Conservation (phyloP, 2,113 vertebrate species). For the Labeo catla region DNA sequence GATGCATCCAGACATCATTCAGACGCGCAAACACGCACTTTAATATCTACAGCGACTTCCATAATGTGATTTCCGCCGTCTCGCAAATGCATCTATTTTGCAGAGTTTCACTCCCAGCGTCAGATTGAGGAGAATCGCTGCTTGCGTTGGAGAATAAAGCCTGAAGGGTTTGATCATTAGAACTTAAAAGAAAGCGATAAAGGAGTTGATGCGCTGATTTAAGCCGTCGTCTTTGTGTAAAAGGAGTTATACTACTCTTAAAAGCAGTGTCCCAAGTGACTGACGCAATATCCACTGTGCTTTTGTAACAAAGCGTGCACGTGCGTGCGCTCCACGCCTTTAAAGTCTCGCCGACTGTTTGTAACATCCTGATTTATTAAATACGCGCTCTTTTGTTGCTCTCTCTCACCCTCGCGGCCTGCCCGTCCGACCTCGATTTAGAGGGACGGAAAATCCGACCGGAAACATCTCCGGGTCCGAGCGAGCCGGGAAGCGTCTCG, state of each 20-base stretch:
- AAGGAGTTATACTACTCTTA: constrained; percentile 74
- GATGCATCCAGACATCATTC: constrained; percentile 30
- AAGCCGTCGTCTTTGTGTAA: constrained; percentile 79
- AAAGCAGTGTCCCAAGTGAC: constrained; percentile 77
- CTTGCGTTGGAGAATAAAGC: constrained; percentile 69
- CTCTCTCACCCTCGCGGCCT: not conserved
- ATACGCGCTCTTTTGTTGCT: no score
- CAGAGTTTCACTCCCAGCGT: constrained; percentile 22
- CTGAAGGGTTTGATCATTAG: constrained; percentile 77
- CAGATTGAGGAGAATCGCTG: constrained; percentile 75
- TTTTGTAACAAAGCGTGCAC: constrained; percentile 68
- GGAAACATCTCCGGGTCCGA: not conserved
- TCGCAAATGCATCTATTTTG: constrained; percentile 6
- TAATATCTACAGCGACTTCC: constrained; percentile 32
- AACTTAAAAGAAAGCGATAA: constrained; percentile 76
- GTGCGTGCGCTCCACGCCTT: not conserved
- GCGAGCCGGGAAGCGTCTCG: not conserved
- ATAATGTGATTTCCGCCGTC: constrained; percentile 30
- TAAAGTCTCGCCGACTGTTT: constrained; percentile 18
- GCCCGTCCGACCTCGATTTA: not conserved
- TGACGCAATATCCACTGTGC: constrained; percentile 77
- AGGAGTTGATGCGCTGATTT: constrained; percentile 69
- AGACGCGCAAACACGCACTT: constrained; percentile 33
- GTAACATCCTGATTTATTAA: constrained; percentile 28
- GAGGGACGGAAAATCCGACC: not conserved